These are phyloP conservation scores for Distichodus sexfasciatus DNA, from an alignment of 2,797 vertebrate genomes.

Conservation along the genomic window DNA sequence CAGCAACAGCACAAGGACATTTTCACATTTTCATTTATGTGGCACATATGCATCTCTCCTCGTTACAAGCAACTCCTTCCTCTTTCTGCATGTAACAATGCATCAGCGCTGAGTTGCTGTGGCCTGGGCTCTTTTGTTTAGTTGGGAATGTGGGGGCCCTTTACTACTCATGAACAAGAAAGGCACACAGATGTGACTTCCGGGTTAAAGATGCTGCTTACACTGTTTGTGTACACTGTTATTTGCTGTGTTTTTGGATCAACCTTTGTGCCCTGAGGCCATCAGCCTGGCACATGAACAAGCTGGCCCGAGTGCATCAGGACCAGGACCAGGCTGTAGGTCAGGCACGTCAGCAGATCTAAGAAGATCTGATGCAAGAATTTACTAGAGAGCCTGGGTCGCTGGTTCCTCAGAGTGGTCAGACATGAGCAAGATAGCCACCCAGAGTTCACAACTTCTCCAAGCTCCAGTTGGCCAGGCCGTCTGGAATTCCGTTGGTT, in stretches of 20 bases:
- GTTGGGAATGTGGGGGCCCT: too few species aligned
- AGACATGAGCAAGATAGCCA: neutral
- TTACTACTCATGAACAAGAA: too few species aligned
- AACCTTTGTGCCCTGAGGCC: neutral
- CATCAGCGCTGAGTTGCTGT: too few species aligned
- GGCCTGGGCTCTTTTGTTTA: too few species aligned
- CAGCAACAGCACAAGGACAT: too few species aligned
- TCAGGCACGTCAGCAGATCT: slow-evolving; percentile 41
- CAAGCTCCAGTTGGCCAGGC: slow-evolving; percentile 7
- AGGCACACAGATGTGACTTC: too few species aligned
- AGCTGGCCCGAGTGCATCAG: slow-evolving; percentile 10
- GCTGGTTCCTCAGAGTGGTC: neutral
- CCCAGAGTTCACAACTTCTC: too few species aligned
- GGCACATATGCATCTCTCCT: too few species aligned
- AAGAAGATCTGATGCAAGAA: slow-evolving; percentile 37
- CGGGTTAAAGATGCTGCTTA: too few species aligned
- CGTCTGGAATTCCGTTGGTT: slow-evolving; percentile 18
- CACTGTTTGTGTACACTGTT: neutral
- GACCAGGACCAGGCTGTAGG: slow-evolving; percentile 23
- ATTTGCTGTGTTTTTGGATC: neutral
- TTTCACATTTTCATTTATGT: too few species aligned
- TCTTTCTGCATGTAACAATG: too few species aligned
- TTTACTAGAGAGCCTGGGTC: slow-evolving; percentile 33
- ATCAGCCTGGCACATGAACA: neutral
- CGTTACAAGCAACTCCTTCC: too few species aligned